Conservation (phyloP, 2,797 vertebrate species). For the Rhinella marina region DNA sequence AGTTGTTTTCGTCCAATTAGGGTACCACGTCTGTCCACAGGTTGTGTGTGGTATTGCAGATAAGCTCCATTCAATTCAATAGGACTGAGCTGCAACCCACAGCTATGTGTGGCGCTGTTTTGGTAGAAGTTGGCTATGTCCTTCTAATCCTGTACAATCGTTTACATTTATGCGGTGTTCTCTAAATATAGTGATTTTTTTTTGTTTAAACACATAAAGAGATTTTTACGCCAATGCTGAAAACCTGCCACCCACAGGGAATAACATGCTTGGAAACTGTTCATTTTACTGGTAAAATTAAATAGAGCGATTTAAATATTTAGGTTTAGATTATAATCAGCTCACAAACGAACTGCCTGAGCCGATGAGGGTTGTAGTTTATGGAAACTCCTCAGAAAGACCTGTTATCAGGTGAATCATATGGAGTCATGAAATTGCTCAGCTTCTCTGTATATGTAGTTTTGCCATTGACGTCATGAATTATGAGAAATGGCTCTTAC, state of each 20-base stretch:
- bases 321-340: not conserved
- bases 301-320: conserved; percentile 12
- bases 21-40: too few relatives aligned
- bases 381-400: conserved; percentile 26
- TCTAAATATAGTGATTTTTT: not conserved
- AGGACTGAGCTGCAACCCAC: not conserved
- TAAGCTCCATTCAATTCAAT: too few relatives aligned
- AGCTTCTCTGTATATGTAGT: not conserved
- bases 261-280: not conserved
- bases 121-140: not conserved
- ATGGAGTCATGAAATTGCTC: not conserved
- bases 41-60: too few relatives aligned
- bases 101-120: too few relatives aligned
- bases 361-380: not conserved
- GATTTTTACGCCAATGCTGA: not conserved
- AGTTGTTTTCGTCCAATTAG: too few relatives aligned
- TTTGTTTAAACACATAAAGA: not conserved
- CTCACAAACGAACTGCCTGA: not conserved
- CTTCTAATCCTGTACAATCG: not conserved
- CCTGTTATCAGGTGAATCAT: not conserved
- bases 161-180: not conserved
- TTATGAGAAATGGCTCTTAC: not conserved
- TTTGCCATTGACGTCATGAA: not conserved
- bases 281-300: not conserved
- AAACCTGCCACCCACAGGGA: not conserved